Evolutionary conservation across 2,797 vertebrate species (phyloP).

Genomic region (Gymnothorax reevesii): DNA sequence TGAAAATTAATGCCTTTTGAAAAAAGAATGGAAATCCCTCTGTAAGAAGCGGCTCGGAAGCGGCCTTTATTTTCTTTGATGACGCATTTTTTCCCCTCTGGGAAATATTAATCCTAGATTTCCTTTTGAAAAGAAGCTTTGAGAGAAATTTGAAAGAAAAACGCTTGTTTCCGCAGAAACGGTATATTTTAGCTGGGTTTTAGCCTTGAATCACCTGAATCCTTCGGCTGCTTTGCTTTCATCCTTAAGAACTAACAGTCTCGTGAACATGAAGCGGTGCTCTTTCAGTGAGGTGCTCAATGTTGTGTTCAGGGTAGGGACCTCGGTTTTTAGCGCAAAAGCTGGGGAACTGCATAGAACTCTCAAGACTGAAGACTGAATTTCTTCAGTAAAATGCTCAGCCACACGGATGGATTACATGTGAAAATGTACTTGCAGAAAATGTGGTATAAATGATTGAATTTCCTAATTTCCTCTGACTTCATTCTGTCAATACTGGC

Average conservation of each 20-base stretch:
- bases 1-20: neutral
- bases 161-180: neutral
- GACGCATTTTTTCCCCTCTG: neutral
- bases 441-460: neutral
- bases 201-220: neutral
- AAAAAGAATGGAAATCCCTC: neutral
- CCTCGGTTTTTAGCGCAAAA: neutral
- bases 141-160: neutral
- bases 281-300: neutral
- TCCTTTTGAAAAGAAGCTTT: neutral
- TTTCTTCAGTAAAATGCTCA: too few species aligned
- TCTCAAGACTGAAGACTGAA: too few species aligned
- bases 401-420: too few species aligned
- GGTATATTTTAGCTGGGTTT: neutral
- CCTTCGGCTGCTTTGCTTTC: neutral
- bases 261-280: neutral
- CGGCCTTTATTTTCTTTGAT: neutral
- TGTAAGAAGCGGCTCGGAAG: neutral
- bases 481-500: neutral
- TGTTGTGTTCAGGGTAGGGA: neutral
- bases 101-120: conserved; percentile 13
- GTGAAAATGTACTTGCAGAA: too few species aligned
- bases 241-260: neutral
- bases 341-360: too few species aligned
- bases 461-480: neutral